phyloP scores from a whole-genome alignment of 2,888 invertebrate species.

The Phlogophora meticulosa region DNA sequence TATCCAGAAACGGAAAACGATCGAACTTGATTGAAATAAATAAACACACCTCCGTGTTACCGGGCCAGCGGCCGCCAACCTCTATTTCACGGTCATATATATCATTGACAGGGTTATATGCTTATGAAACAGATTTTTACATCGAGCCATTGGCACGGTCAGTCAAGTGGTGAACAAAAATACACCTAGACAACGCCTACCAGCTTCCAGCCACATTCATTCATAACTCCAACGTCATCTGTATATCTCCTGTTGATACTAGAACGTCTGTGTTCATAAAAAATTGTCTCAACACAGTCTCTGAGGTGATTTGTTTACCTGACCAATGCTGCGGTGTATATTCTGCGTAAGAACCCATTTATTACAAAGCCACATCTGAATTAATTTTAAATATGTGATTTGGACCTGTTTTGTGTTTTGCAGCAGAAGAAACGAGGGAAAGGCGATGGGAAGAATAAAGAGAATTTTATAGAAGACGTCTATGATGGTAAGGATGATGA shows the following conservation, averaged over 20 bases:
- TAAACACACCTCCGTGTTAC: constrained; percentile 19
- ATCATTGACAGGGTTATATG: constrained; percentile 82
- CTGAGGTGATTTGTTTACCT: constrained; percentile 58
- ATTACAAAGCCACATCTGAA: constrained; percentile 4
- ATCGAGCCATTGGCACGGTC: constrained; percentile 83
- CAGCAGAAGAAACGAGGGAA: constrained; percentile 86
- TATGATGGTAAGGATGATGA: constrained; percentile 68
- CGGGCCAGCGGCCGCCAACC: constrained; percentile 70
- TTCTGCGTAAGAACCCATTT: constrained; percentile 76
- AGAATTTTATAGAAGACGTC: constrained; percentile 79
- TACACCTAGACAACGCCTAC: constrained; percentile 86
- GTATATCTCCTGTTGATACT: constrained; percentile 74
- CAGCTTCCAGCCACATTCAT: constrained; percentile 79
- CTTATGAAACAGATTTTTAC: constrained; percentile 83
- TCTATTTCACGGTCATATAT: constrained; percentile 82
- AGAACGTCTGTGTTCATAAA: constrained; percentile 72
- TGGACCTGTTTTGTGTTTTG: constrained; percentile 62
- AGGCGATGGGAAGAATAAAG: constrained; percentile 81
- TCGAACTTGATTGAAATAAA: constrained; percentile 46
- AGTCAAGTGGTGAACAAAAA: constrained; percentile 87
- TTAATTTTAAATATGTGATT: constrained; percentile 33
- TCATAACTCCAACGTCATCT: constrained; percentile 81
- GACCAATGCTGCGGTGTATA: constrained; percentile 80
- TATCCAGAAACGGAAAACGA: constrained; percentile 32
- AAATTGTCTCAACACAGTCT: constrained; percentile 67